Evolutionary conservation across 2,113 vertebrate genomes (phyloP), one percentile per base, ranked within the genome.

Genomic region (Morone chrysops): DNA sequence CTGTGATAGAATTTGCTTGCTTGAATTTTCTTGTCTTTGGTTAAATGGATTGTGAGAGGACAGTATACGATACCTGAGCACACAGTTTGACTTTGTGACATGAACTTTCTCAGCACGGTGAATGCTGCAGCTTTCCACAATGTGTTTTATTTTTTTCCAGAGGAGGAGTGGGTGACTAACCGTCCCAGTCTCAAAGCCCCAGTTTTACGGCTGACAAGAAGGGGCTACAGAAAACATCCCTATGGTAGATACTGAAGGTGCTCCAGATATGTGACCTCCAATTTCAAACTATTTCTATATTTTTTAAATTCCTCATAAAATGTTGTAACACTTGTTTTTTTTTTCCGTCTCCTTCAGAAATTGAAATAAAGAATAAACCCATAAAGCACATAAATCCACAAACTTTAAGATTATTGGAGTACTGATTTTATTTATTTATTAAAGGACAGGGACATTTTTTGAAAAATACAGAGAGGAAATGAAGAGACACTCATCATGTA

Each of bases 161-260:
- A 98, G 95, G 97, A 99, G 95, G 97, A 99, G 92, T 99, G 98
- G 97, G 92, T 94, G 59, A 93, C 94, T 18, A 91, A 95, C 76
- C 96, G 97, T 90, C 95, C 96, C 86, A 96, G 94, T 90, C 95
- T 97, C 93, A 99, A 99, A 96, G 98, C 97, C 85, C 97, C 97
- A 22, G 93, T 96, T 62, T 92, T 96, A 91, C 97, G 97, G 94
- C 95, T 97, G 94, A 95, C 96, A 92, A 95, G 98, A 97, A 97
- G 96, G 94, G 96, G 95, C 93, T 99, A 97, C 97, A 97, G 98
- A 96, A 98, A 99, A 92, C 97, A 99, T 93, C 98, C 98, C 90
- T 99, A 99, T 96, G 97, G 97, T 97, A 98, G 98, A 99, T 99
- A 99, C 97, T 99, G 96, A 99, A 98, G 97, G 96, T 97, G 96